Evolutionary conservation across 2,797 vertebrate genomes (phyloP).

Genomic region (Aeoliscus strigatus): DNA sequence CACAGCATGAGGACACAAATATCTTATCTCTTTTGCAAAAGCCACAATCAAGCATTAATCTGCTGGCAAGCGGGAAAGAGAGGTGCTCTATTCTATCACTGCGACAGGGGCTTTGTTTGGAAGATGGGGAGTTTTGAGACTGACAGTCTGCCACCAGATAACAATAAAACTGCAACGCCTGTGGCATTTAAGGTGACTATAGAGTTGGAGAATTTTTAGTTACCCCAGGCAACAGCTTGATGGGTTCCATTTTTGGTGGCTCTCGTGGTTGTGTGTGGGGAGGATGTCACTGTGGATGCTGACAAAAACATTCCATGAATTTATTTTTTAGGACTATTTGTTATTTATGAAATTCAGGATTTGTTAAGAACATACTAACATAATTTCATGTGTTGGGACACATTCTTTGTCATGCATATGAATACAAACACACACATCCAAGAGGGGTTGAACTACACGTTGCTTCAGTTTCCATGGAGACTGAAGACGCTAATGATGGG

Average conservation of each 20-base stretch:
- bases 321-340: constrained; percentile 9
- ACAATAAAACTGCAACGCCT: constrained; percentile 44
- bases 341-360: constrained; percentile 11
- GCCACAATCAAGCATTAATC: constrained; percentile 58
- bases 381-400: too few species aligned
- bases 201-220: constrained; percentile 23
- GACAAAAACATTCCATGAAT: constrained; percentile 17
- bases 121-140: constrained; percentile 51
- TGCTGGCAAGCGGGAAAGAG: constrained; percentile 45
- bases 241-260: background rate
- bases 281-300: constrained; percentile 21
- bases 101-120: constrained; percentile 47
- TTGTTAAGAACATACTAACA: too few species aligned
- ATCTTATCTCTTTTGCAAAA: constrained; percentile 53
- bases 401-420: too few species aligned
- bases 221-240: constrained; percentile 36
- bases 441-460: too few species aligned
- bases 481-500: too few species aligned
- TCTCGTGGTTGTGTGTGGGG: background rate
- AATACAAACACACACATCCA: too few species aligned
- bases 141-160: constrained; percentile 54
- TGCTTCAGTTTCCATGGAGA: too few species aligned
- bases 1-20: constrained; percentile 36
- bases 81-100: constrained; percentile 41
- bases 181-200: constrained; percentile 46